Percentiles rank a stretch among this genome's conserved stretches.
Conservation (phyloP, 2,888 invertebrate genomes). For the Abscondita cerata region DNA sequence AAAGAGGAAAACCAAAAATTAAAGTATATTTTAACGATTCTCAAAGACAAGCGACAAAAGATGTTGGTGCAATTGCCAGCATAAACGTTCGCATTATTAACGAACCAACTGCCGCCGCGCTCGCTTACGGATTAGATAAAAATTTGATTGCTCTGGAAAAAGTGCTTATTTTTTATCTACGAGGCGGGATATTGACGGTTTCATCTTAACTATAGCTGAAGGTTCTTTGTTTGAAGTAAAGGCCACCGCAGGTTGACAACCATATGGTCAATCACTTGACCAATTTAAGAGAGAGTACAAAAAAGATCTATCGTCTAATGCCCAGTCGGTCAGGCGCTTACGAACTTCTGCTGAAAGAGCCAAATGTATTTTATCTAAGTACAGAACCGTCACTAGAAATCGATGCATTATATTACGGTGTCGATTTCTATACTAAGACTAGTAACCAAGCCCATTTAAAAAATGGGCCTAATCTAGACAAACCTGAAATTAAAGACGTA, state of each 20-base stretch:
- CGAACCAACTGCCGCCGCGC: constrained; percentile 79
- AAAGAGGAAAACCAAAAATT: constrained; percentile 71
- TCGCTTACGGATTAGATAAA: constrained; percentile 75
- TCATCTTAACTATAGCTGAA: constrained; percentile 85
- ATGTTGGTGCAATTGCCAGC: constrained; percentile 77
- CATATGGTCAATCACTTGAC: constrained; percentile 65
- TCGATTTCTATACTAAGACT: constrained; percentile 71
- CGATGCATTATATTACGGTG: constrained; percentile 61
- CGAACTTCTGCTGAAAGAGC: constrained; percentile 63
- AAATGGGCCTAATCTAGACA: too few species aligned
- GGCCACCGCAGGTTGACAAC: constrained; percentile 76
- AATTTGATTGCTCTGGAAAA: constrained; percentile 70
- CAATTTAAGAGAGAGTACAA: constrained; percentile 64
- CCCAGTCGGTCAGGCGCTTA: constrained; percentile 59
- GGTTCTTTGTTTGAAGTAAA: constrained; percentile 78
- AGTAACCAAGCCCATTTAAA: too few species aligned
- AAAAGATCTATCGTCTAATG: constrained; percentile 60
- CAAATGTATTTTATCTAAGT: constrained; percentile 57
- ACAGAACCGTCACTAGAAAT: constrained; percentile 63
- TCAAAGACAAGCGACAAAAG: constrained; percentile 80
- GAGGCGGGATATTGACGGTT: constrained; percentile 78
- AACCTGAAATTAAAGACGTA: too few species aligned
- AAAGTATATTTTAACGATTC: constrained; percentile 72
- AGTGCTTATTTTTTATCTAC: constrained; percentile 71
- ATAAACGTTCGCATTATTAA: constrained; percentile 85